Conservation (phyloP, 2,888 invertebrate genomes). For the Apodemia hepburni region DNA sequence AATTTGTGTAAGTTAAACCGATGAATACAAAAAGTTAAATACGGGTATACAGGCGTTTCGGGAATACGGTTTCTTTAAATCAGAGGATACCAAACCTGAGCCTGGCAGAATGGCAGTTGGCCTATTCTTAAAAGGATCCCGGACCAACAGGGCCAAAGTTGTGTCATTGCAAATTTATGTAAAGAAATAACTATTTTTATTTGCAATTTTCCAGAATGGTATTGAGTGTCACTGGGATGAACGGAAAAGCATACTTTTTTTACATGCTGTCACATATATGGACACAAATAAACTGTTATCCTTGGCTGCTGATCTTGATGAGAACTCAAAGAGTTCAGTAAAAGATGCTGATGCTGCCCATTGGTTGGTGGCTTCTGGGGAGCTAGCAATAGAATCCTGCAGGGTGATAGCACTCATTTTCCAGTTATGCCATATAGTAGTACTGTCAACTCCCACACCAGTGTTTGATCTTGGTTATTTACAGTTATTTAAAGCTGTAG, state of each 20-base stretch:
- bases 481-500: constrained; percentile 89
- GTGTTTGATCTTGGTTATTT: constrained; percentile 90
- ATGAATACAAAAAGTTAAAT: neutral
- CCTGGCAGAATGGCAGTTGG: no score
- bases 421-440: constrained; percentile 89
- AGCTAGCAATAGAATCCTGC: constrained; percentile 76
- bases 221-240: constrained; percentile 82
- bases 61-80: no score
- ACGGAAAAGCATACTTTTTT: constrained; percentile 64
- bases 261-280: constrained; percentile 75
- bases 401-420: constrained; percentile 87
- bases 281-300: constrained; percentile 56
- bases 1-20: neutral
- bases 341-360: constrained; percentile 70
- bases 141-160: no score
- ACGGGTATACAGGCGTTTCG: neutral
- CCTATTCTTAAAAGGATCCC: no score
- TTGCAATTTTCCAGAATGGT: constrained; percentile 58
- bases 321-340: constrained; percentile 55
- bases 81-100: no score
- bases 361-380: constrained; percentile 82
- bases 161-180: no score
- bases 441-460: constrained; percentile 67
- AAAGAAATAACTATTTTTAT: no score
- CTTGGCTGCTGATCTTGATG: constrained; percentile 51